Conservation (phyloP, 2,888 invertebrate species). For the Malthinus flaveolus region DNA sequence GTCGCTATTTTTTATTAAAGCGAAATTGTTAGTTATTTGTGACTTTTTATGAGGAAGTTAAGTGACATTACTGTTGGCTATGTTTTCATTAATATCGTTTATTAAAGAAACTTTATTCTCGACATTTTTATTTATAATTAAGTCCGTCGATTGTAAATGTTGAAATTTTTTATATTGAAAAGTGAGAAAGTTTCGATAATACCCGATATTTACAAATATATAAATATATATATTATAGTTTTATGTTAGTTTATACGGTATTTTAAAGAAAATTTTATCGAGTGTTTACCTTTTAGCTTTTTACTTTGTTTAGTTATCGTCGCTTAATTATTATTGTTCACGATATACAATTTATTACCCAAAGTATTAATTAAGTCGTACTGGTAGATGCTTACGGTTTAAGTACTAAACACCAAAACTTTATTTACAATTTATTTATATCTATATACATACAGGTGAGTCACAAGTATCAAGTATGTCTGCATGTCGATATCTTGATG, state of each 20-base stretch:
- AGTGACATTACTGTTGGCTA: constrained; percentile 28
- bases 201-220: neutral
- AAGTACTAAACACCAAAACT: constrained; percentile 10
- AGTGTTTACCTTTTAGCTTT: constrained; percentile 12
- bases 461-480: too few relatives aligned
- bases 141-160: too few relatives aligned
- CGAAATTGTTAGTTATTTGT: constrained; percentile 26
- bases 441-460: constrained; percentile 4
- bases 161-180: too few relatives aligned
- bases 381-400: constrained; percentile 9
- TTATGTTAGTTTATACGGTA: constrained; percentile 16
- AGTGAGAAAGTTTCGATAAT: too few relatives aligned
- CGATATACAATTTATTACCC: neutral
- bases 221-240: constrained; percentile 15
- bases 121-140: neutral
- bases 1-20: constrained; percentile 21
- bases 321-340: neutral
- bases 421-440: constrained; percentile 16
- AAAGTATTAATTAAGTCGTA: constrained; percentile 2
- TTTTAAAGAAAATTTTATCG: constrained; percentile 8
- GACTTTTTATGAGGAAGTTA: constrained; percentile 14
- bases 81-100: constrained; percentile 13
- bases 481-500: too few relatives aligned
- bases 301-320: neutral
- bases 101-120: neutral